Conservation (phyloP, 2,888 invertebrate genomes). For the Stomorhina lunata region DNA sequence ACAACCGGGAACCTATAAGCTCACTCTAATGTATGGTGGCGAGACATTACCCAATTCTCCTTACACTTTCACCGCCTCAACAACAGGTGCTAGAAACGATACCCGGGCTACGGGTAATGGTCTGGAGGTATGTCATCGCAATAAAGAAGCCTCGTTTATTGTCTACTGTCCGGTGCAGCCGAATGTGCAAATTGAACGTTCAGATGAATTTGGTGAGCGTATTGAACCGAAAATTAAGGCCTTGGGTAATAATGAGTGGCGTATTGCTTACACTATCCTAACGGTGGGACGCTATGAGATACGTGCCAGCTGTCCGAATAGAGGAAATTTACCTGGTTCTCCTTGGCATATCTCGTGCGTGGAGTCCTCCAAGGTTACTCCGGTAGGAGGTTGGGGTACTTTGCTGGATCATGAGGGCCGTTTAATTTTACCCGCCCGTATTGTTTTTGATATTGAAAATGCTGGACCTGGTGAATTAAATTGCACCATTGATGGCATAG, state of each 20-base stretch:
- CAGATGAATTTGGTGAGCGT: conserved; percentile 79
- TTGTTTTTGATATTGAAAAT: conserved; percentile 92
- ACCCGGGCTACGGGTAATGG: conserved; percentile 85
- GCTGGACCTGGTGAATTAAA: conserved; percentile 93
- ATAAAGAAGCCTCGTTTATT: conserved; percentile 86
- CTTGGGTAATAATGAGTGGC: conserved; percentile 88
- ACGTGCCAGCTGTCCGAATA: conserved; percentile 85
- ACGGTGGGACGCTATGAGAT: conserved; percentile 96
- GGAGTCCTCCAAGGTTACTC: conserved; percentile 78
- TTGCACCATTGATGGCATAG: conserved; percentile 84
- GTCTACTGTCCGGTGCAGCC: conserved; percentile 82
- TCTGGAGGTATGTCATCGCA: conserved; percentile 85
- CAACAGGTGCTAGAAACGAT: conserved; percentile 81
- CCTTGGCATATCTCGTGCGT: conserved; percentile 87
- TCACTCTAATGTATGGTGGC: conserved; percentile 86
- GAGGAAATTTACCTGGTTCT: conserved; percentile 86
- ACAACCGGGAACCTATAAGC: conserved; percentile 86
- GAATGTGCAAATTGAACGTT: conserved; percentile 83
- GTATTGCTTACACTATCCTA: conserved; percentile 93
- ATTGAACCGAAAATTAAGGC: conserved; percentile 80
- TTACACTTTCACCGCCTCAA: conserved; percentile 83
- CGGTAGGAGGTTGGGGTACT: conserved; percentile 93
- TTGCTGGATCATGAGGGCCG: conserved; percentile 88
- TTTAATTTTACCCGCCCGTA: conserved; percentile 87
- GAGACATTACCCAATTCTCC: conserved; percentile 82